Evolutionary conservation across 2,797 vertebrate genomes (phyloP), one percentile per base, ranked within the genome.

Genomic region (Cuculus canorus): DNA sequence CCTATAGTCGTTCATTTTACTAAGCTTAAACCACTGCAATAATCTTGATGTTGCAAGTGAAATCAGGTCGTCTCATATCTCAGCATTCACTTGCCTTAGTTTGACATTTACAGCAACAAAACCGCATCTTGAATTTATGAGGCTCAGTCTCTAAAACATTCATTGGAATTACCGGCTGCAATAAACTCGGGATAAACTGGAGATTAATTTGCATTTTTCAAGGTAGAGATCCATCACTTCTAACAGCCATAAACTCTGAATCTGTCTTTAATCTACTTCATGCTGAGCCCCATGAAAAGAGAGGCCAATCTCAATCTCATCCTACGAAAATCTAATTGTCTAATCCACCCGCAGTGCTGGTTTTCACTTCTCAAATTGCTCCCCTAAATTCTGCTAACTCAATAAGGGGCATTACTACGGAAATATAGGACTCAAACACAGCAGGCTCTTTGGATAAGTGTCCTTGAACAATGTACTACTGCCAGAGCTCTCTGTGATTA

Each of bases 321-420:
- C 43, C 71, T 63, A 47, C 10, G 56, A 86, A 88, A 93, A 88
- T 32, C 23, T 47, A 96, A 92, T 77, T 93, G 77, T 57, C 89
- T 85, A 71, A 95, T 80, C 68, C 21, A 3, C 71, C 50, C 68
- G 84, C n/a, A 43, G 48, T 32, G 37, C 71, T 85, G 48, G 32
- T 95, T 92, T 80, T 77, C 61, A 61, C 56, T 91, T 86, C 66
- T 66, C 83, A 88, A 88, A 94, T 84, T 77, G 83, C 60, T 92
- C 60, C 59, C 61, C 85, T 92, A 80, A 95, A 92, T 96, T 86
- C 91, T 54, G 24, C 69, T 88, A 93, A 90, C 27, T 69, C 66
- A 79, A 25, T 81, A 93, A 93, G 71, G 43, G 14, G 53, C 39
- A 84, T 83, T 85, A 65, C 18, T 86, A 80, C 30, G 95, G 93